A percentile compares a stretch with the other conserved stretches of the same genome.
These are phyloP conservation scores for Lasioglossum zephyrum DNA, from an alignment of 2,888 invertebrate genomes.

Conservation along the genomic window DNA sequence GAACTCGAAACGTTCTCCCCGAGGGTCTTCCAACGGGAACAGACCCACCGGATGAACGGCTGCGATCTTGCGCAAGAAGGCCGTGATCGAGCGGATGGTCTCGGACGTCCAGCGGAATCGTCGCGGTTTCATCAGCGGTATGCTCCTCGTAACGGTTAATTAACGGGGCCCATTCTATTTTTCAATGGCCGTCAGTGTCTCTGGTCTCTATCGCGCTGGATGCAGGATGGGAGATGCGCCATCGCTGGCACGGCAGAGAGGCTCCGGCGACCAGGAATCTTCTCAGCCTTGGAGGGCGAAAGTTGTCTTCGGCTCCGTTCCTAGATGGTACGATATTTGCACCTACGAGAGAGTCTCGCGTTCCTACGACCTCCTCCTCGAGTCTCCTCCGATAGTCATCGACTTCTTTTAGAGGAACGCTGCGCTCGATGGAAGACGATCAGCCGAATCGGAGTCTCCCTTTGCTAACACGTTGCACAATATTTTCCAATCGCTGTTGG, in stretches of 20 bases:
- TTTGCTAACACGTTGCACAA: not conserved
- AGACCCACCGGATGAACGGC: not conserved
- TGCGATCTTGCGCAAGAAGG: not conserved
- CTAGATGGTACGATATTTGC: slow-evolving; percentile 65
- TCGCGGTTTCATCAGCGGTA: not conserved
- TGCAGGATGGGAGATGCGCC: not conserved
- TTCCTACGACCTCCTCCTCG: slow-evolving; percentile 68
- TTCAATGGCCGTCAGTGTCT: not conserved
- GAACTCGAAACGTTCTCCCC: no score
- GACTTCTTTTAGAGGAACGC: slow-evolving; percentile 67
- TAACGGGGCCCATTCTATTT: not conserved
- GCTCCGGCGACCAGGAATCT: slow-evolving; percentile 69
- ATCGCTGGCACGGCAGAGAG: not conserved
- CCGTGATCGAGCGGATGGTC: not conserved
- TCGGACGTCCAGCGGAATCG: not conserved
- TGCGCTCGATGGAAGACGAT: not conserved
- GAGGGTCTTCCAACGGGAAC: not conserved
- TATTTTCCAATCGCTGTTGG: no score
- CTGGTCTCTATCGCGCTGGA: not conserved
- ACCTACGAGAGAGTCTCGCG: slow-evolving; percentile 70
- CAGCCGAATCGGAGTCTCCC: not conserved
- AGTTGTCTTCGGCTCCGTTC: slow-evolving; percentile 75
- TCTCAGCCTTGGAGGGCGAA: slow-evolving; percentile 82
- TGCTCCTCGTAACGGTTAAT: not conserved
- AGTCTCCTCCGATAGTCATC: not conserved